phyloP scores from a whole-genome alignment of 1,140 invertebrate species.

The Holotrichia oblita region DNA sequence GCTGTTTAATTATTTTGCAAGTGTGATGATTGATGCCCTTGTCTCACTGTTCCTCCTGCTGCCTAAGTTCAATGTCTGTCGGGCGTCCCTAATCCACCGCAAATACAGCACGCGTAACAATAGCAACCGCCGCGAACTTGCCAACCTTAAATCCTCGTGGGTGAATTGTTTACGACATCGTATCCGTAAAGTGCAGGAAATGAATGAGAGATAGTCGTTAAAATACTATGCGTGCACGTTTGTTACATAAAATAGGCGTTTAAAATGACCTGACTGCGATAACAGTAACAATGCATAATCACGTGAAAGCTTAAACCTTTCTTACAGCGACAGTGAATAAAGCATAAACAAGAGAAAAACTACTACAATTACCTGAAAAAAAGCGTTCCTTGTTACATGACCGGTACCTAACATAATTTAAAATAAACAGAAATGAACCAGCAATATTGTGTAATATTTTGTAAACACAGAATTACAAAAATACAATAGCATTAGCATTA shows the following conservation, averaged over 20 bases:
- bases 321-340: no score
- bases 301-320: no score
- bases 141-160: slow-evolving; percentile 8
- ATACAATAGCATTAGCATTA: no score
- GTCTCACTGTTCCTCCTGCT: not conserved
- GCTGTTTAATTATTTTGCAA: slow-evolving; percentile 15
- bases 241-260: not conserved
- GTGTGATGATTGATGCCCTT: slow-evolving; percentile 12
- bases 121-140: not conserved
- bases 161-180: slow-evolving; percentile 9
- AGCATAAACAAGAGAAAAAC: no score
- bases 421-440: no score
- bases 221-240: not conserved
- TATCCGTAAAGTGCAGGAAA: not conserved
- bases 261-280: no score
- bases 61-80: not conserved
- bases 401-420: no score
- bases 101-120: slow-evolving; percentile 16
- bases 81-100: slow-evolving; percentile 1
- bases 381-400: no score
- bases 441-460: no score
- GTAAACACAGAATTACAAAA: no score
- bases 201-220: slow-evolving; percentile 5
- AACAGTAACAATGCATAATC: no score
- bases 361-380: no score